Conservation (phyloP, 1,140 invertebrate species). For the Drosophila kurseongensis region DNA sequence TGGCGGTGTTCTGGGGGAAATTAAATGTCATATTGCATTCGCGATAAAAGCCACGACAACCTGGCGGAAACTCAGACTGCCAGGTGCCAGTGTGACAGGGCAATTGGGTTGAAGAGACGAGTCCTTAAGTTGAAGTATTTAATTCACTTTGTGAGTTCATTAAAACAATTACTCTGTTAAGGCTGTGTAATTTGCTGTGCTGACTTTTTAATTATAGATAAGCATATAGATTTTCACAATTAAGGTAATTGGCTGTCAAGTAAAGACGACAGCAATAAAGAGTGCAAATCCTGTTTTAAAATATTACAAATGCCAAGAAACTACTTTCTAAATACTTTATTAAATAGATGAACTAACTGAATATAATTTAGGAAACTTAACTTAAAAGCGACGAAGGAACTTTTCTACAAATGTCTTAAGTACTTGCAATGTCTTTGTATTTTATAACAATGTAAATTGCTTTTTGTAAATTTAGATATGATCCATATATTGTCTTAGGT, state of each 20-base stretch:
- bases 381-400: too few relatives aligned
- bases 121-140: conserved; percentile 4
- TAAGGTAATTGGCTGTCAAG: background rate
- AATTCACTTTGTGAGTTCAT: conserved; percentile 4
- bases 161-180: background rate
- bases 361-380: too few relatives aligned
- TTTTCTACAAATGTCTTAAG: too few relatives aligned
- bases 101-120: conserved; percentile 20
- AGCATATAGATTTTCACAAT: background rate
- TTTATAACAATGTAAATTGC: too few relatives aligned
- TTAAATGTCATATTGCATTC: conserved; percentile 57
- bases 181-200: background rate
- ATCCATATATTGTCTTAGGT: too few relatives aligned
- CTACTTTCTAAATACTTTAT: background rate
- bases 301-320: background rate
- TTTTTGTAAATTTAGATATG: too few relatives aligned
- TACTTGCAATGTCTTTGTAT: too few relatives aligned
- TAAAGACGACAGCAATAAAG: background rate
- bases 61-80: conserved; percentile 7
- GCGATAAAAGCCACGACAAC: conserved; percentile 12
- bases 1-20: conserved; percentile 33
- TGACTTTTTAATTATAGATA: background rate
- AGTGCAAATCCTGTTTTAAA: background rate
- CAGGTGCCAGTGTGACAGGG: conserved; percentile 13
- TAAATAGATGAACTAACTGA: too few relatives aligned